phyloP scores from a whole-genome alignment of 1,140 invertebrate species.

The Brachionus calyciflorus region DNA sequence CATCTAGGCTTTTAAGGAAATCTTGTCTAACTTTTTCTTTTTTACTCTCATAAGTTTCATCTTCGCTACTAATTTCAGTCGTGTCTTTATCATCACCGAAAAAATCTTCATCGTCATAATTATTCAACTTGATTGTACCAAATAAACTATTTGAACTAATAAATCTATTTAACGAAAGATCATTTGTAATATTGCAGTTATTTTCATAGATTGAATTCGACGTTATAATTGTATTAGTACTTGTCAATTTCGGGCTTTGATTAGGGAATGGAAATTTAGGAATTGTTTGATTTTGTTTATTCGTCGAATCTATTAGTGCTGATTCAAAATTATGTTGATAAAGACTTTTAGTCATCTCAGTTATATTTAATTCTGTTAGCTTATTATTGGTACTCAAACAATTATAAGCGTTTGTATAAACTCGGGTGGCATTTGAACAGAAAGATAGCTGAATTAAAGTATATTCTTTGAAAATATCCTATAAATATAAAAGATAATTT shows the following conservation, averaged over 20 bases:
- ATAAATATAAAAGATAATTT: neutral
- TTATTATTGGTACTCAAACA: neutral
- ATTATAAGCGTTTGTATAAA: conserved; percentile 3
- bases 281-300: neutral
- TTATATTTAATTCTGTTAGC: neutral
- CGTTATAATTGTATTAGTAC: no score
- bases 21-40: conserved; percentile 3
- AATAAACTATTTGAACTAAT: conserved; percentile 7
- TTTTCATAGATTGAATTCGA: neutral
- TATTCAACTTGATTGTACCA: neutral
- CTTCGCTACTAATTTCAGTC: neutral
- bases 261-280: no score
- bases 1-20: neutral
- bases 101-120: neutral
- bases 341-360: neutral
- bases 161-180: no score
- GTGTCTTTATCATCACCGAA: neutral
- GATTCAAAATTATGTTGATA: conserved; percentile 8
- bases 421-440: neutral
- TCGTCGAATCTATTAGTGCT: neutral
- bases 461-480: conserved; percentile 12
- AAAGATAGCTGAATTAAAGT: neutral
- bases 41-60: conserved; percentile 21
- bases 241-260: neutral
- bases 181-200: neutral